These are phyloP conservation scores for Chauna torquata DNA, from an alignment of 2,113 vertebrate species.

Conservation along the genomic window DNA sequence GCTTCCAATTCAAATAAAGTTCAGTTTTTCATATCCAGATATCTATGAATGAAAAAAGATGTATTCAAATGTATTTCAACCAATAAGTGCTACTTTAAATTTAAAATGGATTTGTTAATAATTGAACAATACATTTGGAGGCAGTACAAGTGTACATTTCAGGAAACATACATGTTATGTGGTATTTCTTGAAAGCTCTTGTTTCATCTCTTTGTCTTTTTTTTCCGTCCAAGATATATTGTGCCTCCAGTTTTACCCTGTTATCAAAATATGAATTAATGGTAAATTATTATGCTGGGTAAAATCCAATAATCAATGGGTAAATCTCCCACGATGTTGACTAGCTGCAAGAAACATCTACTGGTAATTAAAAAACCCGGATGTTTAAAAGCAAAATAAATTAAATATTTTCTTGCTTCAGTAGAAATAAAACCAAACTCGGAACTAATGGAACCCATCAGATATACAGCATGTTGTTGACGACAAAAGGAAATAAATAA, in stretches of 20 bases:
- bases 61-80: neutral
- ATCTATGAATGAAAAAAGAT: neutral
- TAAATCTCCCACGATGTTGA: neutral
- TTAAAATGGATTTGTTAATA: neutral
- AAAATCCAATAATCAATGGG: slow-evolving; percentile 14
- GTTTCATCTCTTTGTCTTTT: neutral
- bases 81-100: neutral
- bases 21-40: neutral
- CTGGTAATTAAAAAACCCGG: neutral
- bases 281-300: neutral
- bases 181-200: neutral
- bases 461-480: neutral
- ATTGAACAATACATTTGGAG: neutral
- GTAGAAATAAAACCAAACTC: neutral
- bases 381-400: neutral
- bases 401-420: neutral
- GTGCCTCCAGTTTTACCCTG: neutral
- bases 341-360: neutral
- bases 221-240: neutral
- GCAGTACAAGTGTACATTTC: neutral
- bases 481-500: neutral
- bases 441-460: neutral
- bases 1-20: neutral
- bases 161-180: neutral
- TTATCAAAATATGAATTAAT: neutral